Evolutionary conservation across 1,140 invertebrate genomes (phyloP), one percentile per base, ranked within the genome.

Genomic region (Charaxes varanes): DNA sequence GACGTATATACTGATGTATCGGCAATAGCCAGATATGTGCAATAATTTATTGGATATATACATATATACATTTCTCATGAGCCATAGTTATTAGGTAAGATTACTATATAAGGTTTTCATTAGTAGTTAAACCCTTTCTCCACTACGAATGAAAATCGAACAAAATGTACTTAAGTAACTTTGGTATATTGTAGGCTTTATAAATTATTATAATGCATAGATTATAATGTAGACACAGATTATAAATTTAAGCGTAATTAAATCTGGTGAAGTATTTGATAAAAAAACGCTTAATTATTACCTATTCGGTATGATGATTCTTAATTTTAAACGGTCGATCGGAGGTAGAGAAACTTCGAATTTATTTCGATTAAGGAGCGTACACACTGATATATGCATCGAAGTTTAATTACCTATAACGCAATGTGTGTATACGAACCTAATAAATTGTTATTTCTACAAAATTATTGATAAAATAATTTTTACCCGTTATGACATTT

Each of bases 91-190:
- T 58, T 32, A 31, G 41, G 22, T 58, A 62, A 58, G 52, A 46
- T 46, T 65, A 57, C 52, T 41, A 51, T 57, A 41, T 76, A 76
- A 74, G 69, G 60, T 76, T 79, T 62, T 73, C 70, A 58, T 62
- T 76, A 73, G 64, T 52, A 45, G 19, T 15, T 34, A 40, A 52
- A 62, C 37, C 48, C 53, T 46, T 46, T 62, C 62, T 62, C 60
- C 63, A 62, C 30, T 51, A 60, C 56, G 52, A 62, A 64, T 62
- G 49, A 62, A 62, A 64, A 77, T 76, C 65, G 71, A 82, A 78
- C 73, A 78, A 76, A 78, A 78, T 77, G 78, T 83, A 83, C 78
- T 80, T 83, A 82, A 82, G 72, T 76, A 82, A 79, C 54, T 57
- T 79, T 58, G 70, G 60, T 71, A 62, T 79, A 76, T n/a, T 69